Percentiles rank a stretch among this genome's conserved stretches.
phyloP scores from a whole-genome alignment of 2,797 vertebrate genomes.

The Lycodopsis pacificus region DNA sequence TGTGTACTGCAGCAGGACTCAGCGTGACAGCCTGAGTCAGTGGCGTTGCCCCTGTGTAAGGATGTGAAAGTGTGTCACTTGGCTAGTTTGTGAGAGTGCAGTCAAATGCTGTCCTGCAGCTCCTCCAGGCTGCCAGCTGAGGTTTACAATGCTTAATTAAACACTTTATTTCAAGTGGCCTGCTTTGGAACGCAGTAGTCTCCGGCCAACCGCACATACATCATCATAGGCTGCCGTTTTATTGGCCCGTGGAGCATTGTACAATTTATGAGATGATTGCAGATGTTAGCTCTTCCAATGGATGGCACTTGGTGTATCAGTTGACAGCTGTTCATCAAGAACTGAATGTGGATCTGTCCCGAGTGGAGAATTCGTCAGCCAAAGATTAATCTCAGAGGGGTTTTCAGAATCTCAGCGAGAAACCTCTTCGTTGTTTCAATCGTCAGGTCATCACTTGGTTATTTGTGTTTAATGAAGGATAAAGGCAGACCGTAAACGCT shows the following conservation, averaged over 20 bases:
- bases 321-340: slow-evolving; percentile 43
- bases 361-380: not conserved
- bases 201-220: slow-evolving; percentile 58
- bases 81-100: slow-evolving; percentile 75
- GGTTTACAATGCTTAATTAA: slow-evolving; percentile 83
- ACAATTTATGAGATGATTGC: slow-evolving; percentile 69
- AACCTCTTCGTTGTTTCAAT: slow-evolving; percentile 1
- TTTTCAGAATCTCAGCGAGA: slow-evolving; percentile 2
- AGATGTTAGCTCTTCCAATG: slow-evolving; percentile 59
- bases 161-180: slow-evolving; percentile 79
- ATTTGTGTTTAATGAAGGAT: not conserved
- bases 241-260: slow-evolving; percentile 65
- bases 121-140: slow-evolving; percentile 77
- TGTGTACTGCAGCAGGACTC: slow-evolving; percentile 48
- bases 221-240: slow-evolving; percentile 58
- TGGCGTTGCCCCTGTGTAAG: slow-evolving; percentile 62
- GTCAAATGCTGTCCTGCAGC: slow-evolving; percentile 65
- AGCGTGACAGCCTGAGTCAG: slow-evolving; percentile 63
- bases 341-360: slow-evolving; percentile 16
- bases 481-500: not conserved
- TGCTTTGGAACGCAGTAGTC: slow-evolving; percentile 54
- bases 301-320: slow-evolving; percentile 42
- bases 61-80: slow-evolving; percentile 83
- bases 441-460: not conserved
- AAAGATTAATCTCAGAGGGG: slow-evolving; percentile 5